phyloP scores from a whole-genome alignment of 2,113 vertebrate species.

The Hemicordylus capensis region DNA sequence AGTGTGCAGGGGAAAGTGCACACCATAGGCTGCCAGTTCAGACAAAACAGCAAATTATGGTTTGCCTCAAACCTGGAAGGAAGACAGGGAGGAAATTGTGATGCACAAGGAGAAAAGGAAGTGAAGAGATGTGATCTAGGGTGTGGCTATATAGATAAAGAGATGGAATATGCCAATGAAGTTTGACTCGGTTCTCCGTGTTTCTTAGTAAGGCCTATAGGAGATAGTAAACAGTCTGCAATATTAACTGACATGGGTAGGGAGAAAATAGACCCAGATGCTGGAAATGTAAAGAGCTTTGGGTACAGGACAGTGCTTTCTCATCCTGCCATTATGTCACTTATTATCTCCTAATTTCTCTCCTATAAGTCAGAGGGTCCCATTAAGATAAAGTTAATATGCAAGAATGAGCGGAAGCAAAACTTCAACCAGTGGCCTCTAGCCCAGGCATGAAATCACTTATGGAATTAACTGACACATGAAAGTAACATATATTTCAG shows the following conservation, averaged over 20 bases:
- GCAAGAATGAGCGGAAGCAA: neutral
- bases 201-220: neutral
- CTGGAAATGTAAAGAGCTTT: neutral
- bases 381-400: neutral
- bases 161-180: neutral
- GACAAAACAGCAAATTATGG: too few species aligned
- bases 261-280: neutral
- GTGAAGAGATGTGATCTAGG: neutral
- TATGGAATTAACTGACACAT: neutral
- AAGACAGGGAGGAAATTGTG: neutral
- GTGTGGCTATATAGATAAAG: neutral
- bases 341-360: neutral
- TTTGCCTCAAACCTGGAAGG: neutral
- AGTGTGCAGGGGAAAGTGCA: neutral
- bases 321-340: neutral
- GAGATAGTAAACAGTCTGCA: neutral
- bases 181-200: neutral
- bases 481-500: neutral
- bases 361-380: neutral
- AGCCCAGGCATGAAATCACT: neutral
- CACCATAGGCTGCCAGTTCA: too few species aligned
- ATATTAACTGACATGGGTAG: neutral
- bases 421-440: neutral
- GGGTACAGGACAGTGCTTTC: neutral
- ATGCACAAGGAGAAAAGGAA: neutral